Percentiles rank a stretch among this genome's conserved stretches.
Evolutionary conservation across 2,797 vertebrate species (phyloP).

Genomic region (Gallinago nigripennis): DNA sequence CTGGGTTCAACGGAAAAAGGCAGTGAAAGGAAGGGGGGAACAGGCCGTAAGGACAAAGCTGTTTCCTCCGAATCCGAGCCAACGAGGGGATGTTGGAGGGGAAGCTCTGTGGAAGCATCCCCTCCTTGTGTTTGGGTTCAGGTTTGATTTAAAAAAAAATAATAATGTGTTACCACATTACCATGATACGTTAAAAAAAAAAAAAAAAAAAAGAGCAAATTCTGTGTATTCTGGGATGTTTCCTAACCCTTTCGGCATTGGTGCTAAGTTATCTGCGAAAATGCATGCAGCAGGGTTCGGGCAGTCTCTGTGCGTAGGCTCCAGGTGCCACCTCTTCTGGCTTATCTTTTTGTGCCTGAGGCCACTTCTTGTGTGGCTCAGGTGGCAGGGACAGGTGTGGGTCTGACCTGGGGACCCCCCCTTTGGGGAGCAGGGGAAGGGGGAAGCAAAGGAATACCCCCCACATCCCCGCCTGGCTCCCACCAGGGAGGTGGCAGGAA

Average conservation of each 20-base stretch:
- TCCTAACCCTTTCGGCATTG: background rate
- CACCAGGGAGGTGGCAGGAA: background rate
- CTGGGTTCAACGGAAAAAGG: background rate
- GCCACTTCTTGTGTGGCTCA: background rate
- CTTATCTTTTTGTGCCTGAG: background rate
- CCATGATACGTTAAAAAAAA: background rate
- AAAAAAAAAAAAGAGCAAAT: no score
- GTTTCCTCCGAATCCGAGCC: accelerated
- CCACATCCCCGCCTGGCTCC: no score
- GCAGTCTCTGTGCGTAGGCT: accelerated
- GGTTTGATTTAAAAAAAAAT: no score
- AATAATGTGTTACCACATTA: background rate
- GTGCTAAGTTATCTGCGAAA: background rate
- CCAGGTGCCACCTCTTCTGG: background rate
- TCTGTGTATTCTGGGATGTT: background rate
- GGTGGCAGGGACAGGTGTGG: background rate
- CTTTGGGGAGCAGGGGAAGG: background rate
- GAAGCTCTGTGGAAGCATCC: background rate
- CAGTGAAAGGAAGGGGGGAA: no score
- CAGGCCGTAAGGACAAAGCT: background rate
- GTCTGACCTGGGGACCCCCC: accelerated
- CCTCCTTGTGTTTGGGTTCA: background rate
- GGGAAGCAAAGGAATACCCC: background rate
- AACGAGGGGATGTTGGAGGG: accelerated
- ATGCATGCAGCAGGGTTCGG: background rate